These are phyloP conservation scores for Diarsia mendica DNA, from an alignment of 2,888 invertebrate genomes.

Conservation along the genomic window DNA sequence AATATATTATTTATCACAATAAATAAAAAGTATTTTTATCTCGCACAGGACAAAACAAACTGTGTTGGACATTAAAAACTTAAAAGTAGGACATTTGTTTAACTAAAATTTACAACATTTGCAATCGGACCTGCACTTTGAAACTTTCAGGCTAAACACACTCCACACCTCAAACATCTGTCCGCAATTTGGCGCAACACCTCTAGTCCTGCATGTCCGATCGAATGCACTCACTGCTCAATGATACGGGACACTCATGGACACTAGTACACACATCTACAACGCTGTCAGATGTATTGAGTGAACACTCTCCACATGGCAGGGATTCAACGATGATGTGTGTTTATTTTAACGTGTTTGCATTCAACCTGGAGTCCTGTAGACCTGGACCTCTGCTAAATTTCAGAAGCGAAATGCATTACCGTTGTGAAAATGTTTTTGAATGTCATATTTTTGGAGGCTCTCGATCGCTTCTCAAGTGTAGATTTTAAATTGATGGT, in stretches of 20 bases:
- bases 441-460: not conserved
- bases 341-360: conserved; percentile 28
- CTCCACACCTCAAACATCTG: conserved; percentile 12
- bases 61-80: too few relatives aligned
- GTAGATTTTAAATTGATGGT: not conserved
- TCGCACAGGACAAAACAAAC: too few relatives aligned
- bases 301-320: conserved; percentile 1
- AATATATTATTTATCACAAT: not conserved
- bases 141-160: conserved; percentile 7
- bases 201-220: conserved; percentile 6
- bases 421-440: not conserved
- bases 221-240: conserved; percentile 33
- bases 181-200: conserved; percentile 31
- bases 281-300: conserved; percentile 16
- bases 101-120: not conserved
- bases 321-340: conserved; percentile 18
- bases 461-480: not conserved
- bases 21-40: not conserved
- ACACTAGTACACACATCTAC: conserved; percentile 2
- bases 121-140: not conserved
- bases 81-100: too few relatives aligned
- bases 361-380: conserved; percentile 5
- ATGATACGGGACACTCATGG: conserved; percentile 24
- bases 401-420: not conserved
- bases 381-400: not conserved